Base-by-base conservation (phyloP, 1,140 invertebrate genomes). In the Cotesia typhae region DNA sequence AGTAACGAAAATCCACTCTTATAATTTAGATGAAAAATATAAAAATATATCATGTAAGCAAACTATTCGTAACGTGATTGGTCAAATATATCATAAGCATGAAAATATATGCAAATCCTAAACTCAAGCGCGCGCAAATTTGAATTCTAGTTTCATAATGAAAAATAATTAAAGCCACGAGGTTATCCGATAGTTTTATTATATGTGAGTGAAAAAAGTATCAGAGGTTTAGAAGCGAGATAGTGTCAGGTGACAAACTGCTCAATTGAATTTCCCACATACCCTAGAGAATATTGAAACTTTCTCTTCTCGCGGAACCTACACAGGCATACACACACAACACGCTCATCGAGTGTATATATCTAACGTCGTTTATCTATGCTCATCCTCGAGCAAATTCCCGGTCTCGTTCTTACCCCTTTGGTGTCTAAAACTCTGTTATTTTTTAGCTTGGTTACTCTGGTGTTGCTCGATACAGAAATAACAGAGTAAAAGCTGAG, bases 191-290 rank as follows among this genome's bases (percentile, higher is more conserved):
- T 63, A 63, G 36, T 63, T 63, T 63, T 7, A 61, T 20, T 3
- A 38, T 4, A 28, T 10, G 0, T 28, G 10, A 14, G 28, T 38
- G 28, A 63, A 63, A 63, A 63, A 12, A 47, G 6, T 9, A 10
- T 47, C 28, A 28, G 41, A 9, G 10, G 41, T 6, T 7, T 63
- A 3, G 10, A 63, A n/a, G 37, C 36, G 60, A n/a, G 12, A 63
- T 37, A 63, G 28, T 63, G 60, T 63, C 60, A 37, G 12, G 36
- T 63, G 60, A 63, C 60, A 63, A 63, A 63, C 60, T 63, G 28
- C 28, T 63, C 60, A 63, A 63, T 63, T 63, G 60, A 38, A 63
- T 63, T 63, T 63, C 37, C 35, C 36, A 63, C 60, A 63, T 63
- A 63, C 60, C 14, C 37, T 28, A 63, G 60, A 63, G 60, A 63